Percentiles rank a stretch among this genome's conserved stretches.
These are phyloP conservation scores for Sicus ferrugineus DNA, from an alignment of 2,888 invertebrate species.

Conservation along the genomic window DNA sequence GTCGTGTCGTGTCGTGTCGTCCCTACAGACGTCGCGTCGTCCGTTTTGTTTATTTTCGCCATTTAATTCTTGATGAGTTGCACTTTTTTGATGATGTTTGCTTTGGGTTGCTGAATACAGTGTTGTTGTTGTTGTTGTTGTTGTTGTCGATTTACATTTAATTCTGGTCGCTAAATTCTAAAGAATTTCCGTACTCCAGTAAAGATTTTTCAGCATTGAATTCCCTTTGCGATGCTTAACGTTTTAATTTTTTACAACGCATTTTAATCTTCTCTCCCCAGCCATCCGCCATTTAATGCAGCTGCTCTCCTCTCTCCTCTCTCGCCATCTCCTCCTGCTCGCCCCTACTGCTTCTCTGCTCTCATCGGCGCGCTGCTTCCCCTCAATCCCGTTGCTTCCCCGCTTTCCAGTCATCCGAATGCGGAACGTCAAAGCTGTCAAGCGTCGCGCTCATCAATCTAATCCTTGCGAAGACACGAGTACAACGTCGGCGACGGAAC, in stretches of 20 bases:
- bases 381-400: too few species aligned
- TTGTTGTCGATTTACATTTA: background rate
- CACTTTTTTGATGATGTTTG: conserved; percentile 36
- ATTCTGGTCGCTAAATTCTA: background rate
- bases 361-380: too few species aligned
- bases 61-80: conserved; percentile 31
- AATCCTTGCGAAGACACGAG: background rate
- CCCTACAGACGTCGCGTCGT: background rate
- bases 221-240: too few species aligned
- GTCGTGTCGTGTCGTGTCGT: too few species aligned
- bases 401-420: background rate
- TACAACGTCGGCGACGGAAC: background rate
- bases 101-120: background rate
- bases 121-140: background rate
- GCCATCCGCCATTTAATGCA: too few species aligned
- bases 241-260: too few species aligned
- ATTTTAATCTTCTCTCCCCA: too few species aligned
- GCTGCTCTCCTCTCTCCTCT: too few species aligned
- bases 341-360: too few species aligned
- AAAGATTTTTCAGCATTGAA: background rate
- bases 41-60: conserved; percentile 20
- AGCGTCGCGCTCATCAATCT: conserved; percentile 14
- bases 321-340: too few species aligned
- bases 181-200: conserved; percentile 13
- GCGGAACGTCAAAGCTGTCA: too few species aligned